Evolutionary conservation across 2,113 vertebrate genomes (phyloP), one percentile per base, ranked within the genome.

Genomic region (Calonectris borealis): DNA sequence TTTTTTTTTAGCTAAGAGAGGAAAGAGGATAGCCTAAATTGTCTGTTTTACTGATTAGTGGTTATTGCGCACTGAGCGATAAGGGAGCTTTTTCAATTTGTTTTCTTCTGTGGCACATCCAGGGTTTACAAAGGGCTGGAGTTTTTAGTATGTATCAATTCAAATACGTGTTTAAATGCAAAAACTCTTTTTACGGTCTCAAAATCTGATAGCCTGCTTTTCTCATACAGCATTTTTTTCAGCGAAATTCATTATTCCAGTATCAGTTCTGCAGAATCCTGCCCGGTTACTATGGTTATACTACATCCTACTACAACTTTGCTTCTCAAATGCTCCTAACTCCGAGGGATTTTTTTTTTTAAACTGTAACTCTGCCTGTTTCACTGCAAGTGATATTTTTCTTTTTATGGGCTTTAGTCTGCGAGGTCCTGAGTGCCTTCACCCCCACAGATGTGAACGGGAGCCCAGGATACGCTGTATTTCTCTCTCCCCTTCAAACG

Each of bases 381-480:
- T 81, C 46, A 29, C 52, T n/a, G 32, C 24, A 55, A 29, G 62
- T n/a, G 80, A 13, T 57, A 13, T 46, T 93, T 44, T 40, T 17
- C 34, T 51, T 70, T 48, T 61, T 6, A 36, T 1, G 25, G 55
- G 69, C 16, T 73, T 82, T 25, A 75, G 89, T 44, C 80, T 12
- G 76, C 17, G 40, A 83, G 44, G 54, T 75, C 22, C 29, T 12
- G 51, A 90, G 58, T 7, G 4, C 51, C 42, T 66, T 55, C 36
- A 27, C 10, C 34, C 44, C 32, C 52, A 20, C 0, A 9, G 51
- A 51, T 4, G 32, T 4, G 42, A 52, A 18, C 0, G 1, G 72
- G 54, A 92, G 65, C 55, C 31, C 36, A 19, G 46, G 36, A 54
- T 4, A 32, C 1, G 7, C 3, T 16, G 26, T 34, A 9, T 49